Percentiles rank a stretch among this genome's conserved stretches.
phyloP scores from a whole-genome alignment of 2,113 vertebrate genomes.

The Sclerurus mexicanus region DNA sequence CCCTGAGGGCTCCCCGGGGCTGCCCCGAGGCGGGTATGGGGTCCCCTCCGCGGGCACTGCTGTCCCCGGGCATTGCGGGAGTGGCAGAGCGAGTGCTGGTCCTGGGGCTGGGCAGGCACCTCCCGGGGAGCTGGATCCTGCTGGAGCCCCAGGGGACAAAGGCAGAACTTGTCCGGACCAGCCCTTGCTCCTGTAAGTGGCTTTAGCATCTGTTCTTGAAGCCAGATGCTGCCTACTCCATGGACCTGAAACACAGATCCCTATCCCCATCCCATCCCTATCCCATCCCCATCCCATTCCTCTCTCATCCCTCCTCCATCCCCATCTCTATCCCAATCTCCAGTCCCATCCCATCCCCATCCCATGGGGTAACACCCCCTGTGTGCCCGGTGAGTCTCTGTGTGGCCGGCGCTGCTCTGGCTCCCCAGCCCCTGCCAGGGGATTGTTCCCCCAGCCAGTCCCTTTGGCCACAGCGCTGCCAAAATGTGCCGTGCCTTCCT shows the following conservation, averaged over 20 bases:
- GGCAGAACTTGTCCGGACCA: neutral
- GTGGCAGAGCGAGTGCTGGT: neutral
- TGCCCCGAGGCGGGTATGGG: no score
- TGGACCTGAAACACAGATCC: neutral
- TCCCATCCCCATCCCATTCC: no score
- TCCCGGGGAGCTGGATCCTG: neutral
- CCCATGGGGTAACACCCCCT: no score
- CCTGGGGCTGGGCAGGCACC: neutral
- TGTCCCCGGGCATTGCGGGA: neutral
- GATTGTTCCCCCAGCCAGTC: neutral
- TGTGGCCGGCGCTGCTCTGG: fast-evolving
- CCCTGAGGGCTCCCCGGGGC: no score
- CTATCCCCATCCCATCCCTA: neutral
- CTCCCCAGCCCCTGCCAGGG: neutral
- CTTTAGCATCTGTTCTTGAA: neutral
- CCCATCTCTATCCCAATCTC: no score
- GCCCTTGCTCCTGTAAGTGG: neutral
- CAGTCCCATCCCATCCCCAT: no score
- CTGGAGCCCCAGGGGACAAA: neutral
- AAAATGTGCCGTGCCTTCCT: neutral
- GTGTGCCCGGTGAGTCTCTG: neutral
- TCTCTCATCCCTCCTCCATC: neutral
- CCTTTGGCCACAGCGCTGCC: neutral
- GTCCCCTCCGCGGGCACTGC: neutral
- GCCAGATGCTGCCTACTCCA: neutral